Evolutionary conservation across 2,797 vertebrate genomes (phyloP).

Genomic region (Rhinophrynus dorsalis): DNA sequence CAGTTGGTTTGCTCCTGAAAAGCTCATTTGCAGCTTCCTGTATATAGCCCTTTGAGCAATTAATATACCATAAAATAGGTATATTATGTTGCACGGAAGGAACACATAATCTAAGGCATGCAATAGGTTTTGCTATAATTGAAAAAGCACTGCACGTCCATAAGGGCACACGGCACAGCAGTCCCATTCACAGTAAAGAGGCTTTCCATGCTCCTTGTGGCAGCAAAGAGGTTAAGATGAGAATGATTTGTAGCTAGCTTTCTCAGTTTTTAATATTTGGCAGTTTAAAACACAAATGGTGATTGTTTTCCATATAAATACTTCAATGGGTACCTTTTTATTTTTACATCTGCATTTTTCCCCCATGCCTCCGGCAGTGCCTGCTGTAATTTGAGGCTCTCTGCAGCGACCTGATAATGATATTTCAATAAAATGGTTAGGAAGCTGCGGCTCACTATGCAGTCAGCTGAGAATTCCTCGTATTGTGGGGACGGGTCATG

Average conservation of each 20-base stretch:
- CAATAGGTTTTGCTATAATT: constrained; percentile 55
- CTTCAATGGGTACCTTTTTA: background rate
- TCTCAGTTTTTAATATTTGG: background rate
- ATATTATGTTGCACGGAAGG: constrained; percentile 51
- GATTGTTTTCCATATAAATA: background rate
- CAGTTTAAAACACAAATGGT: background rate
- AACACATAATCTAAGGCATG: constrained; percentile 51
- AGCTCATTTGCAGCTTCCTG: too few species aligned
- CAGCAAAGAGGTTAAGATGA: constrained; percentile 26
- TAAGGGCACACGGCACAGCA: constrained; percentile 2
- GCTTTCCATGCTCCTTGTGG: constrained; percentile 14
- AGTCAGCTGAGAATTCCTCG: constrained; percentile 21
- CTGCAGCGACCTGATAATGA: constrained; percentile 39
- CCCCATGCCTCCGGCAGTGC: background rate
- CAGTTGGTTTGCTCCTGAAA: too few species aligned
- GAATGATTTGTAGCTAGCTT: background rate
- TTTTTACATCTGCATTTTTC: constrained; percentile 2
- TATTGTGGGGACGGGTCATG: background rate
- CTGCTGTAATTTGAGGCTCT: background rate
- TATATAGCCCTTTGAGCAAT: constrained; percentile 50
- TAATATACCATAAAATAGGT: constrained; percentile 50
- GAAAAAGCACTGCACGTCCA: constrained; percentile 44
- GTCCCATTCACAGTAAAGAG: constrained; percentile 38
- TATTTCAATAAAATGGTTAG: constrained; percentile 32
- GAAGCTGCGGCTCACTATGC: background rate